These are phyloP conservation scores for Drosophila bunnanda DNA, from an alignment of 2,888 invertebrate genomes.

Conservation along the genomic window DNA sequence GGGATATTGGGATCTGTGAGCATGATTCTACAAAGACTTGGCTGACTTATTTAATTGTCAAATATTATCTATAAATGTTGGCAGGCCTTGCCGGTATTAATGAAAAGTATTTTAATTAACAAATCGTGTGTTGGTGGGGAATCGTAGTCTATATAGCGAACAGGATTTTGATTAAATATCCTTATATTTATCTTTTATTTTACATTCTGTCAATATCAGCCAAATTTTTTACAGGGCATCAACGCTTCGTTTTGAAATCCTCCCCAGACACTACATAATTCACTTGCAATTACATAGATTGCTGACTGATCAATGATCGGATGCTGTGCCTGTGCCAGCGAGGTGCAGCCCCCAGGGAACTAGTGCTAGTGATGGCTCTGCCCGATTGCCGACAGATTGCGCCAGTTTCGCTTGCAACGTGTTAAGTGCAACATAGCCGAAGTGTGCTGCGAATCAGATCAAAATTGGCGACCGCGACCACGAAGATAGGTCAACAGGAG, in stretches of 20 bases:
- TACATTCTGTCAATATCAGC: neutral
- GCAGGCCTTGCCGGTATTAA: neutral
- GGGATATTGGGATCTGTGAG: neutral
- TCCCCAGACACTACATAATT: conserved; percentile 27
- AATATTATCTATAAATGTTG: neutral
- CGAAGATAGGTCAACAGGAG: conserved; percentile 68
- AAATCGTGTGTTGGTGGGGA: neutral
- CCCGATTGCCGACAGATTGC: conserved; percentile 57
- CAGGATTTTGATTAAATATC: neutral
- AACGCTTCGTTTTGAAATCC: conserved; percentile 1
- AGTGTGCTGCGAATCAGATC: conserved; percentile 26
- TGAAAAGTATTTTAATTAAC: conserved; percentile 8
- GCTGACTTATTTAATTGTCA: conserved; percentile 3
- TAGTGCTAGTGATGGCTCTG: conserved; percentile 13
- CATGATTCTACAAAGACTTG: neutral
- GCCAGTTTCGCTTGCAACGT: conserved; percentile 69
- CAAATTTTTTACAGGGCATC: conserved; percentile 10
- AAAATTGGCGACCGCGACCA: conserved; percentile 11
- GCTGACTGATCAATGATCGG: conserved; percentile 67
- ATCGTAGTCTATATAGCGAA: neutral
- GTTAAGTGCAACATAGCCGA: conserved; percentile 64
- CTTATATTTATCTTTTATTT: neutral
- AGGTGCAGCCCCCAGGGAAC: conserved; percentile 52
- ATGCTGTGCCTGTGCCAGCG: conserved; percentile 56
- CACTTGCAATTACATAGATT: conserved; percentile 59